Percentiles rank a stretch among this genome's conserved stretches.
Evolutionary conservation across 2,113 vertebrate species (phyloP).

Genomic region (Pycnonotus jocosus): DNA sequence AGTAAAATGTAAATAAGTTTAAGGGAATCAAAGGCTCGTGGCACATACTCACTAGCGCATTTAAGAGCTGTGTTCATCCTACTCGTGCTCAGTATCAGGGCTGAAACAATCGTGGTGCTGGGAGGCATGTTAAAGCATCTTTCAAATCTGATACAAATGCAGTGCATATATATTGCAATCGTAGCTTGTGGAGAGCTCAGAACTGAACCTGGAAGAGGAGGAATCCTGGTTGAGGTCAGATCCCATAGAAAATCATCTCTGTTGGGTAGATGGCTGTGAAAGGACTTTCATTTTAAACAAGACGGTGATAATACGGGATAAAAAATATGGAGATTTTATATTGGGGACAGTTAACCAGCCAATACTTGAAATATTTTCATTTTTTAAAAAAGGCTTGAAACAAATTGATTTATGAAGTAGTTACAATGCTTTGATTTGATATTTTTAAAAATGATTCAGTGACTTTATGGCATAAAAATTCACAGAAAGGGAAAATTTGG

Average conservation of each 20-base stretch:
- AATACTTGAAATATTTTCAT: neutral
- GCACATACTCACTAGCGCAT: constrained; percentile 47
- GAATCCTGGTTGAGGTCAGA: constrained; percentile 9
- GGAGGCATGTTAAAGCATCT: constrained; percentile 63
- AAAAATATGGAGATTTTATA: neutral
- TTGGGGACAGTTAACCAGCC: neutral
- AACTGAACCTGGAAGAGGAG: neutral
- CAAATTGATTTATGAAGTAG: neutral
- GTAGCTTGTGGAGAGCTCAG: constrained; percentile 40
- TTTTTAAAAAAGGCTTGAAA: neutral
- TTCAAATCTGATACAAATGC: constrained; percentile 56
- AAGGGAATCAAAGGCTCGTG: constrained; percentile 50
- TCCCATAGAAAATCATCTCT: neutral
- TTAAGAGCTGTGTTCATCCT: constrained; percentile 50
- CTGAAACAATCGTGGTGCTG: constrained; percentile 37
- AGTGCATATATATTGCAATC: neutral
- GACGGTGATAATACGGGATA: neutral
- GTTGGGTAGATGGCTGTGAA: neutral
- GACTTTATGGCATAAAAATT: neutral
- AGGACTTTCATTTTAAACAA: neutral
- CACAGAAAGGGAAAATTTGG: neutral
- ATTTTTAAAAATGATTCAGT: neutral
- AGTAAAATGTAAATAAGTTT: constrained; percentile 63
- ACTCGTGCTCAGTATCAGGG: constrained; percentile 34
- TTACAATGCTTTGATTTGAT: neutral